A percentile compares a stretch with the other conserved stretches of the same genome.
Conservation (phyloP, 2,888 invertebrate species). For the Cataglyphis rosenhaueri region DNA sequence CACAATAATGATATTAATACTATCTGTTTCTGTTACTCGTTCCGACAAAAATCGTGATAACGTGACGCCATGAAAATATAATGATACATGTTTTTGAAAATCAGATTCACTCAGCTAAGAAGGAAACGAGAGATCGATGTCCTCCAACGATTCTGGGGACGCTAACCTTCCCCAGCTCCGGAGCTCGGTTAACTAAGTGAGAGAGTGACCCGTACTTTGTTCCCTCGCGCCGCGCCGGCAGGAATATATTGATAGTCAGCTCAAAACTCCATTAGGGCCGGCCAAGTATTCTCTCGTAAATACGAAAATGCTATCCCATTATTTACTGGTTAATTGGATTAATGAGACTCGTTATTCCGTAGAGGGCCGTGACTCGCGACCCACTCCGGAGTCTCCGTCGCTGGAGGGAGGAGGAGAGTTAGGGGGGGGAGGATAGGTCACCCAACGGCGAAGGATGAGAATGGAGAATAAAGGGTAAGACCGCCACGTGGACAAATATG, state of each 20-base stretch:
- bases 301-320: slow-evolving; percentile 85
- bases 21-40: not conserved
- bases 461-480: slow-evolving; percentile 74
- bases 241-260: slow-evolving; percentile 85
- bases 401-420: slow-evolving; percentile 67
- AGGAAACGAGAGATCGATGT: slow-evolving; percentile 77
- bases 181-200: slow-evolving; percentile 81
- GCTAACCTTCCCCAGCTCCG: slow-evolving; percentile 61
- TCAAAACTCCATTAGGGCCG: slow-evolving; percentile 85
- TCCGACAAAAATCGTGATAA: not conserved
- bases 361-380: slow-evolving; percentile 79
- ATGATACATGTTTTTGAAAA: slow-evolving; percentile 60
- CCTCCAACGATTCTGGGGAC: slow-evolving; percentile 62
- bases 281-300: slow-evolving; percentile 84
- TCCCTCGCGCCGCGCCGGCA: slow-evolving; percentile 74
- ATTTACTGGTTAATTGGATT: slow-evolving; percentile 86
- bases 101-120: slow-evolving; percentile 69
- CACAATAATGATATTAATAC: not conserved
- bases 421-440: slow-evolving; percentile 61
- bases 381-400: slow-evolving; percentile 36
- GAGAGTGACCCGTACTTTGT: slow-evolving; percentile 85
- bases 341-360: slow-evolving; percentile 85
- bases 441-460: slow-evolving; percentile 62
- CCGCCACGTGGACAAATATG: slow-evolving; percentile 74
- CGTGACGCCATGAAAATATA: not conserved